Conservation (phyloP, 1,140 invertebrate genomes). For the Neodiprion virginianus region DNA sequence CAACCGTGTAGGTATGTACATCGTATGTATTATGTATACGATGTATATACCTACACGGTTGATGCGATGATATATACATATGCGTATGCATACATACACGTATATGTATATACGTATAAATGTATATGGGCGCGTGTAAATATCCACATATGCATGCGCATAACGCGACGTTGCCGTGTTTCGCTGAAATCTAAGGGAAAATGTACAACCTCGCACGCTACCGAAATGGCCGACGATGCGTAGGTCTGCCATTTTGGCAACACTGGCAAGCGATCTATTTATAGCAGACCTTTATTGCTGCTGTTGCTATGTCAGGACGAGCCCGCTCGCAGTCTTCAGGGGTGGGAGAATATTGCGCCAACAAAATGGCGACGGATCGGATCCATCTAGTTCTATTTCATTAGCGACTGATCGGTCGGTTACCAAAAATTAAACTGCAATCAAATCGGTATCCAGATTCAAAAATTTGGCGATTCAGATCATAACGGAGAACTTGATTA, state of each 20-base stretch:
- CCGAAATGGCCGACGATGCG: constrained; percentile 9
- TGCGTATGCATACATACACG: too few relatives aligned
- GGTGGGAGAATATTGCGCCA: constrained; percentile 31
- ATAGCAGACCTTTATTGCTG: constrained; percentile 38
- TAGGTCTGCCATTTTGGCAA: constrained; percentile 49
- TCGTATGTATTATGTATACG: too few relatives aligned
- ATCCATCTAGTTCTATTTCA: constrained; percentile 23
- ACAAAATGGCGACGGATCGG: constrained; percentile 45
- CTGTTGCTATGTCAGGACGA: constrained; percentile 49
- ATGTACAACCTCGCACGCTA: too few relatives aligned
- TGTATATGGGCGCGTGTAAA: too few relatives aligned
- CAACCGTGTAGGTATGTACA: neutral
- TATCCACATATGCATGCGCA: neutral
- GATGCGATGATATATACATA: too few relatives aligned
- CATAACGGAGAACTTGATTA: neutral
- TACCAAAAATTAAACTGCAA: too few relatives aligned
- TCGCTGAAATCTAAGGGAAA: constrained; percentile 3
- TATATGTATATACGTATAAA: too few relatives aligned
- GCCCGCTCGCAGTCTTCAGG: neutral
- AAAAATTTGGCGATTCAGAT: too few relatives aligned
- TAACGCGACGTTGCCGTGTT: constrained; percentile 38
- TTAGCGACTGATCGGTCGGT: too few relatives aligned
- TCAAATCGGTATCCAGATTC: too few relatives aligned
- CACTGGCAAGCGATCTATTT: constrained; percentile 48
- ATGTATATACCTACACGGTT: too few relatives aligned